These are phyloP conservation scores for Drosophila obscura DNA, from an alignment of 1,140 invertebrate species.

Conservation along the genomic window DNA sequence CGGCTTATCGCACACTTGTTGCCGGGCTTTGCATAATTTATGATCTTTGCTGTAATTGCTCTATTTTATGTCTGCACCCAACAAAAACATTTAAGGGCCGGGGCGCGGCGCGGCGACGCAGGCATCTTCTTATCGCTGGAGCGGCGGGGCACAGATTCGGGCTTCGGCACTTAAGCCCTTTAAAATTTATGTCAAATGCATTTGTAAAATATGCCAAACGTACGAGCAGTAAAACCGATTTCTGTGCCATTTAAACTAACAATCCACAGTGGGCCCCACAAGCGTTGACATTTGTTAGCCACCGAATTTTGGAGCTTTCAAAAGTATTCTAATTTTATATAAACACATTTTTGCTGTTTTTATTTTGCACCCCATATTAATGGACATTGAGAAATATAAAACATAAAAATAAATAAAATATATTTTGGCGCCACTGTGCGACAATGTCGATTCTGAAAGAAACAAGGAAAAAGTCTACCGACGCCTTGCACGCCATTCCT, in stretches of 20 bases:
- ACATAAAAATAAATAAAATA: no score
- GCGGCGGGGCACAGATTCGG: conserved; percentile 25
- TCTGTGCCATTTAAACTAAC: conserved; percentile 68
- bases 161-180: conserved; percentile 64
- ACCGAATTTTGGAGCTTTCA: no score
- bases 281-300: not conserved
- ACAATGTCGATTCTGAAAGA: conserved; percentile 28
- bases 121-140: conserved; percentile 56
- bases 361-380: no score
- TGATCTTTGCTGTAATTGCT: conserved; percentile 76
- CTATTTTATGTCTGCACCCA: conserved; percentile 71
- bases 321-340: no score
- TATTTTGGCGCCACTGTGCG: conserved; percentile 31
- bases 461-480: conserved; percentile 35
- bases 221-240: conserved; percentile 77
- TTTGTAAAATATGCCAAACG: conserved; percentile 80
- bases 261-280: conserved; percentile 43
- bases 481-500: conserved; percentile 16
- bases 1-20: conserved; percentile 73
- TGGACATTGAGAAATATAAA: no score
- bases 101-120: conserved; percentile 5
- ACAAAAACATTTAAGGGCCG: conserved; percentile 56
- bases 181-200: conserved; percentile 82
- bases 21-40: conserved; percentile 78
- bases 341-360: no score